phyloP scores from a whole-genome alignment of 1,140 invertebrate genomes.

The Euura saliciscinereae region DNA sequence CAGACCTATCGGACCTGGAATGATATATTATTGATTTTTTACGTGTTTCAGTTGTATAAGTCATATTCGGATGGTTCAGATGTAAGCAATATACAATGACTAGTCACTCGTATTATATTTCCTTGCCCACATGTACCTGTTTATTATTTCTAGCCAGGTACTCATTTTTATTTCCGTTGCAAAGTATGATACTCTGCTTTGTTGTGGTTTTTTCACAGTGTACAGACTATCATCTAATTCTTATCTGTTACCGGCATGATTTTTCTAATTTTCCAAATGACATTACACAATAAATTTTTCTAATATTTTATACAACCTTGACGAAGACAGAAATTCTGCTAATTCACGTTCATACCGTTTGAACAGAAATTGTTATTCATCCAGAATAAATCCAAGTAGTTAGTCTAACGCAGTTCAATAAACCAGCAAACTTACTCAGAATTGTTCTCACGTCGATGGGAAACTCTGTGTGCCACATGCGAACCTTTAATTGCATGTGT shows the following conservation, averaged over 20 bases:
- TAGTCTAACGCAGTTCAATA: no score
- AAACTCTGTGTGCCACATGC: neutral
- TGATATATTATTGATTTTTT: constrained; percentile 33
- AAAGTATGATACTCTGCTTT: constrained; percentile 27
- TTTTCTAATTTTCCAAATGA: neutral
- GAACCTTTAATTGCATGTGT: neutral
- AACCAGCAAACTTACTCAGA: no score
- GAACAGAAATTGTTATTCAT: no score
- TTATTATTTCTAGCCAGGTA: constrained; percentile 41
- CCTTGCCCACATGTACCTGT: constrained; percentile 36
- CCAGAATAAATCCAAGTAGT: no score
- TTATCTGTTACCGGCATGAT: neutral
- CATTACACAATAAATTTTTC: no score
- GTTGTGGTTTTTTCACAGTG: neutral
- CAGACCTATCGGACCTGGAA: constrained; percentile 7
- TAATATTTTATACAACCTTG: no score
- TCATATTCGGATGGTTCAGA: constrained; percentile 59
- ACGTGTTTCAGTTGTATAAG: constrained; percentile 57
- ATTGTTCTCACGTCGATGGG: no score
- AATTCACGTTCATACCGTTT: no score
- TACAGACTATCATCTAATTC: constrained; percentile 1
- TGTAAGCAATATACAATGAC: constrained; percentile 56
- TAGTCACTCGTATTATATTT: constrained; percentile 38
- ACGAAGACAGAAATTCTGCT: no score
- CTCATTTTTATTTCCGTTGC: constrained; percentile 33